Evolutionary conservation across 2,888 invertebrate genomes (phyloP), one percentile per base, ranked within the genome.

Genomic region (Gymnosoma rotundatum): DNA sequence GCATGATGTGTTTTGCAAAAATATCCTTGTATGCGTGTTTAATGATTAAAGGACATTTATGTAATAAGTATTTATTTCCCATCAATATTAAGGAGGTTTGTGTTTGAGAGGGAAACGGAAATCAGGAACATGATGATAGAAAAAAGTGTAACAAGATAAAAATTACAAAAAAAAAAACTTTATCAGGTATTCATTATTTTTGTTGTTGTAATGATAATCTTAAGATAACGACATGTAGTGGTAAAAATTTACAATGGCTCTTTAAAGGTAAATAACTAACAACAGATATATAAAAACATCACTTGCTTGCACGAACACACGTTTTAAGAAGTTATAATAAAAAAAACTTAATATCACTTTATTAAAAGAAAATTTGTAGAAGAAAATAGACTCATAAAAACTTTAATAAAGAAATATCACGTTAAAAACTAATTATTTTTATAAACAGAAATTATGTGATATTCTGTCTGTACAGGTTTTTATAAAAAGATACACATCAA

Each of bases 171-270:
- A 61, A 25, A 61, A 52, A 61, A 60, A 45, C 76, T 78, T 69
- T 52, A 78, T 78, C 67, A 61, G 42, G 52, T 61, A 78, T 78
- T 67, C 76, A 78, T 78, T 67, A 67, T 78, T 76, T 14, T 58
- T 66, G 50, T 54, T 38, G 16, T 45, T 32, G 32, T 8, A 5
- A 32, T 32, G 32, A 36, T 75, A 36, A 60, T 14, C 25, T 52
- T 45, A 21, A 45, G 20, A 4, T 25, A 32, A 58, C 14, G 0
- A 42, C 38, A 56, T 56, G 48, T 32, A n/a, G 18, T 20, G 48
- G 20, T 21, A 60, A 18, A 54, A 48, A 38, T 60, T 36, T 18
- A 10, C 66, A 60, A 67, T 60, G 67, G 9, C 58, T 66, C 36
- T 75, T 66, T 18, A 36, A 58, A 20, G 36, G 21, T 58, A n/a